Percentiles rank a stretch among this genome's conserved stretches.
Evolutionary conservation across 1,140 invertebrate genomes (phyloP).

Genomic region (Drosophila lini): DNA sequence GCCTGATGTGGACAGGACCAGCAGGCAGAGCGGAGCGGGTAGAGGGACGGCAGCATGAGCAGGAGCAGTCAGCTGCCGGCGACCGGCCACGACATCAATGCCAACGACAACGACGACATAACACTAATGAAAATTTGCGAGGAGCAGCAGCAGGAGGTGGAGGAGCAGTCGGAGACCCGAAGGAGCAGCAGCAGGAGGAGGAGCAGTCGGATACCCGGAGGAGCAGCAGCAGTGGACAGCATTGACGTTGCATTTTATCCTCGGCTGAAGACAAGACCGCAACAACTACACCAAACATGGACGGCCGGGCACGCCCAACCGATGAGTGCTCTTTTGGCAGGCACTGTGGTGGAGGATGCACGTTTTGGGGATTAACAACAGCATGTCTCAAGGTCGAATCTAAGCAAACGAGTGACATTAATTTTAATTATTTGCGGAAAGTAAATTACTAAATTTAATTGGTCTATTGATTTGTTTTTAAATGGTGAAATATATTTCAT

Average conservation of each 20-base stretch:
- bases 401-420: neutral
- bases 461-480: neutral
- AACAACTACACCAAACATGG: conserved; percentile 53
- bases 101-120: conserved; percentile 39
- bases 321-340: conserved; percentile 29
- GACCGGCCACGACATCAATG: conserved; percentile 38
- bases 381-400: conserved; percentile 1
- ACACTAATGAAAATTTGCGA: conserved; percentile 71
- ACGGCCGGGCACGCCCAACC: conserved; percentile 36
- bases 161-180: neutral
- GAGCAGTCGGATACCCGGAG: neutral
- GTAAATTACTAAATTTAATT: neutral
- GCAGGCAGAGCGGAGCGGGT: conserved; percentile 6
- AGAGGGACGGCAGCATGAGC: neutral
- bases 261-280: conserved; percentile 43
- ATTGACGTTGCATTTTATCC: conserved; percentile 61
- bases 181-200: neutral
- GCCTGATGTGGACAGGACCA: neutral
- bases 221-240: conserved; percentile 35
- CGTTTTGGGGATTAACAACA: neutral
- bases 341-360: conserved; percentile 30
- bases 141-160: neutral
- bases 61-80: conserved; percentile 35
- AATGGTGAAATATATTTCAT: too few species aligned
- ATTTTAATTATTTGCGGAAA: neutral